Conservation (phyloP, 2,797 vertebrate species). For the Masticophis lateralis region DNA sequence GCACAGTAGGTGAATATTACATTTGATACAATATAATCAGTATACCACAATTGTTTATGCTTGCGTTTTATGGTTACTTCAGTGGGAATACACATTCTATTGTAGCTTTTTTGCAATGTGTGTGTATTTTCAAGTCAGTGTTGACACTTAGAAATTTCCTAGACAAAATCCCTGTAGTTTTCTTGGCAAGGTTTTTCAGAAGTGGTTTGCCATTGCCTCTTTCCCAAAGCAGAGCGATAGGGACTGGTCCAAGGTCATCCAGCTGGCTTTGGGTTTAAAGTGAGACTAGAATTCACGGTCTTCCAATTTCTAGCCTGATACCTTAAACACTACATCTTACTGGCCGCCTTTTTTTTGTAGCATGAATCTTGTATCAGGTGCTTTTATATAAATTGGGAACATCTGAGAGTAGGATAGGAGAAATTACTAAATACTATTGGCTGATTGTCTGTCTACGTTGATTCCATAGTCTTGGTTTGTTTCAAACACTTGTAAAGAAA, state of each 20-base stretch:
- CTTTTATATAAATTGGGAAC: neutral
- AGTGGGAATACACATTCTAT: neutral
- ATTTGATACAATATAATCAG: neutral
- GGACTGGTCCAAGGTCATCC: neutral
- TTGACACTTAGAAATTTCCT: neutral
- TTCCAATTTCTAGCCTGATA: neutral
- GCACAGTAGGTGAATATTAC: neutral
- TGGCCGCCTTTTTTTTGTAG: neutral
- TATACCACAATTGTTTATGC: neutral
- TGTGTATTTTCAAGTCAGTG: neutral
- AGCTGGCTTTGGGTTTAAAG: neutral
- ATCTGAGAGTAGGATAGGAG: neutral
- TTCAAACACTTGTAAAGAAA: neutral
- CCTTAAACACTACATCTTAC: neutral
- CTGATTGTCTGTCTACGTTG: neutral
- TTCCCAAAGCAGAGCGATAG: neutral
- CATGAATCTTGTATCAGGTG: neutral
- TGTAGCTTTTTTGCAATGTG: neutral
- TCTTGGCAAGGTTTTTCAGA: neutral
- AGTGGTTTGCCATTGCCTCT: neutral
- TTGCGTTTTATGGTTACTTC: neutral
- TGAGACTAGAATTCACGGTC: neutral
- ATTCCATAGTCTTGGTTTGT: neutral
- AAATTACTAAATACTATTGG: neutral
- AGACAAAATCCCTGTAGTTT: neutral